phyloP scores from a whole-genome alignment of 2,797 vertebrate genomes.

The Uromys caudimaculatus region DNA sequence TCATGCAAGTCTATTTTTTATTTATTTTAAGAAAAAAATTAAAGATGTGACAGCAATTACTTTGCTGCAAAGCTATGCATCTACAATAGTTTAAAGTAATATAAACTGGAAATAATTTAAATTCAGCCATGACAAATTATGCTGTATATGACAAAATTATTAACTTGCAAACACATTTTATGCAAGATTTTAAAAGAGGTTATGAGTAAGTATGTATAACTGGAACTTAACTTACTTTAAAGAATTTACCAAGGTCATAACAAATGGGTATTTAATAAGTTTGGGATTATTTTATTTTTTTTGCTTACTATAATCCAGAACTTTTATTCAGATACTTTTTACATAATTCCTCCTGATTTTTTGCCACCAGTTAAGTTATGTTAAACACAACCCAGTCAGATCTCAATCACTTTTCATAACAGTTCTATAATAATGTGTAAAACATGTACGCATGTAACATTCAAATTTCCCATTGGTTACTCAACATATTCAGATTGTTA shows the following conservation, averaged over 20 bases:
- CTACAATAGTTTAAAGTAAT: slow-evolving; percentile 45
- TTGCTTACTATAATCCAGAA: slow-evolving; percentile 2
- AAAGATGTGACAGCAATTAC: slow-evolving; percentile 34
- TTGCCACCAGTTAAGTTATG: slow-evolving; percentile 16
- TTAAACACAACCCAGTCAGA: background rate
- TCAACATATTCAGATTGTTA: slow-evolving; percentile 16
- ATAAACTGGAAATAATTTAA: slow-evolving; percentile 39
- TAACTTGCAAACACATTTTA: slow-evolving; percentile 37
- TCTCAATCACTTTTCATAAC: slow-evolving; percentile 31
- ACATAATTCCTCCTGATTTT: background rate
- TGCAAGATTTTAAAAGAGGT: slow-evolving; percentile 31
- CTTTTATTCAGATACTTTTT: slow-evolving; percentile 38
- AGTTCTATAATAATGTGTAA: background rate
- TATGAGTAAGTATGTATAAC: background rate
- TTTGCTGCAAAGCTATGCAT: background rate
- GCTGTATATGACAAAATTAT: slow-evolving; percentile 12
- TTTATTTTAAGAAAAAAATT: slow-evolving; percentile 24
- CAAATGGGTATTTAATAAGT: slow-evolving; percentile 1
- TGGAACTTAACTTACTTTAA: slow-evolving; percentile 11
- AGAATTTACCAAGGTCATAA: slow-evolving; percentile 36
- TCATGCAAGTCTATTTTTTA: background rate
- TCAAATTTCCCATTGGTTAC: background rate
- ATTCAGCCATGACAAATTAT: slow-evolving; percentile 46
- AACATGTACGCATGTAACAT: background rate
- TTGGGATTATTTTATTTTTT: background rate